Conservation (phyloP, 1,140 invertebrate genomes). For the Meloidogyne exigua region DNA sequence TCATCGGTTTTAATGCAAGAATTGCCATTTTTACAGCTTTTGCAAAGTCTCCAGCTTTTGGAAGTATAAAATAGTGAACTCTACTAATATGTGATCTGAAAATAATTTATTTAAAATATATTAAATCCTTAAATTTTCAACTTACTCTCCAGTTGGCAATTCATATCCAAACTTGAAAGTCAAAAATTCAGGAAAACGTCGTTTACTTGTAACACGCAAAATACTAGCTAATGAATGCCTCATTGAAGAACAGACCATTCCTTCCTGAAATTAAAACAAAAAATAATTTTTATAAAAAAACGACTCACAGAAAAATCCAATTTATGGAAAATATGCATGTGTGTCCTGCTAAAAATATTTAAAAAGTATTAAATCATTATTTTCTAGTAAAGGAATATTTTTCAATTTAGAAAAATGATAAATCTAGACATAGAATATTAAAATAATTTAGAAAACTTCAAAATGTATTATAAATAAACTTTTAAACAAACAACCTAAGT, state of each 20-base stretch:
- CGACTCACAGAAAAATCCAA: slow-evolving; percentile 24
- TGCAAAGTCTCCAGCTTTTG: slow-evolving; percentile 50
- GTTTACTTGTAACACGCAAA: slow-evolving; percentile 94
- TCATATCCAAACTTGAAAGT: slow-evolving; percentile 75
- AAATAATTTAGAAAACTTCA: too few species aligned
- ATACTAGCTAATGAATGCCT: slow-evolving; percentile 82
- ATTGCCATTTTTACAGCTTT: slow-evolving; percentile 43
- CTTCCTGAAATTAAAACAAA: slow-evolving; percentile 66
- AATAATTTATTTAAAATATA: background rate
- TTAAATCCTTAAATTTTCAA: slow-evolving; percentile 14
- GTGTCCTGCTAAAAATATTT: slow-evolving; percentile 29
- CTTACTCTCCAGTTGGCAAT: slow-evolving; percentile 46
- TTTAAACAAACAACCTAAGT: slow-evolving; percentile 14
- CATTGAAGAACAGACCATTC: slow-evolving; percentile 78
- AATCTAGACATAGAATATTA: too few species aligned
- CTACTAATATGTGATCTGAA: slow-evolving; percentile 31
- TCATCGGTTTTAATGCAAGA: slow-evolving; percentile 20
- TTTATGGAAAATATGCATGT: slow-evolving; percentile 48
- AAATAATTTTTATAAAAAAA: slow-evolving; percentile 13
- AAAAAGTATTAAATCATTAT: background rate
- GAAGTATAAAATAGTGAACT: slow-evolving; percentile 44
- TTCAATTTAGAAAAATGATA: too few species aligned
- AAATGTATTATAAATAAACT: background rate
- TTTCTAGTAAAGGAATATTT: too few species aligned
- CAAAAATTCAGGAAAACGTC: slow-evolving; percentile 85